These are phyloP conservation scores for Melinaea menophilus DNA, from an alignment of 2,888 invertebrate genomes.

Conservation along the genomic window DNA sequence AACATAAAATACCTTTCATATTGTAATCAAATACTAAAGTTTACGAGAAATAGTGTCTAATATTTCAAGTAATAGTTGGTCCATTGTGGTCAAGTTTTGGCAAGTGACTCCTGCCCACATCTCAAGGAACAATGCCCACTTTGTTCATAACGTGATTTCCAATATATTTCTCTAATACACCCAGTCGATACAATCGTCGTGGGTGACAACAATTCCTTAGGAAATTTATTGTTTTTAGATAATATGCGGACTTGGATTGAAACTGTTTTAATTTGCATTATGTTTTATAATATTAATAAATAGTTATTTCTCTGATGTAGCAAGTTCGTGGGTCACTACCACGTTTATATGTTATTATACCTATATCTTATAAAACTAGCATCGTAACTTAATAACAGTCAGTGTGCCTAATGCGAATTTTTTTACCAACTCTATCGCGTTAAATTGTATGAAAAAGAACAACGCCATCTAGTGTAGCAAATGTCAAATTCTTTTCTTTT, in stretches of 20 bases:
- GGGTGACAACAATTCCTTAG: conserved; percentile 44
- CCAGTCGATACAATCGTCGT: conserved; percentile 52
- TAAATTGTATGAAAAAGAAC: no score
- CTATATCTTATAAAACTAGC: no score
- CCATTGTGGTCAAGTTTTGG: conserved; percentile 43
- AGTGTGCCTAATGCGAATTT: no score
- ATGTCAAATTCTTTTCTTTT: no score
- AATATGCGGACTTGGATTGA: conserved; percentile 8
- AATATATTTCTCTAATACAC: conserved; percentile 46
- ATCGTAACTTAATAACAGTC: no score
- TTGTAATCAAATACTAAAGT: background rate
- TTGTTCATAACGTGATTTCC: conserved; percentile 56
- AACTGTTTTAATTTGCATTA: background rate
- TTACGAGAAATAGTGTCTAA: conserved; percentile 16
- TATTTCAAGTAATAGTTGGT: conserved; percentile 18
- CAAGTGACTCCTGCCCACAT: conserved; percentile 50
- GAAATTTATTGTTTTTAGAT: conserved; percentile 36
- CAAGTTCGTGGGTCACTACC: no score
- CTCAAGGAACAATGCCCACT: conserved; percentile 60
- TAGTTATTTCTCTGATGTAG: no score
- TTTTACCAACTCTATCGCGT: no score
- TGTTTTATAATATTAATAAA: background rate
- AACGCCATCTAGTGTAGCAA: no score
- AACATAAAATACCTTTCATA: no score
- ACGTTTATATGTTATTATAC: no score